Conservation (phyloP, 2,888 invertebrate genomes). For the Electrophaes corylata region DNA sequence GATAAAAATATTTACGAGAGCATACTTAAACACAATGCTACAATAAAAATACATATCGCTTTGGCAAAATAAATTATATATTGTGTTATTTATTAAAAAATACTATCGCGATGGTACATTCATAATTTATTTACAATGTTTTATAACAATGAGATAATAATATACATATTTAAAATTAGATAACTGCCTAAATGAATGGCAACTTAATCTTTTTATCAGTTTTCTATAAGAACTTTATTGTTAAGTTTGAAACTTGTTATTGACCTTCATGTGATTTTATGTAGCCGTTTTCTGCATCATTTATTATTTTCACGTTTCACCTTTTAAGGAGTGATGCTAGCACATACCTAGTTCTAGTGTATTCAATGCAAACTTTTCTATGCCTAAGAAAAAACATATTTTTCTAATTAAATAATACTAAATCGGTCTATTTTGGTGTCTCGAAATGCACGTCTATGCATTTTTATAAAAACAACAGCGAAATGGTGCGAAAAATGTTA, state of each 20-base stretch:
- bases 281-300: conserved; percentile 21
- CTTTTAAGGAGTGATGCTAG: conserved; percentile 50
- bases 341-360: conserved; percentile 49
- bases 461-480: conserved; percentile 65
- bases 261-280: conserved; percentile 36
- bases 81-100: conserved; percentile 46
- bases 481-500: conserved; percentile 48
- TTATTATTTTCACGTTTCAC: conserved; percentile 46
- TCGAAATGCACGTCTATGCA: conserved; percentile 53
- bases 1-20: conserved; percentile 62
- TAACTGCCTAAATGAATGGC: neutral
- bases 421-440: conserved; percentile 54
- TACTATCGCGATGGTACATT: conserved; percentile 57
- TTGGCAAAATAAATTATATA: conserved; percentile 66
- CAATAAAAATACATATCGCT: conserved; percentile 83
- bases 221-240: conserved; percentile 44
- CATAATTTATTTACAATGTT: conserved; percentile 61
- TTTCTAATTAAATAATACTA: conserved; percentile 65
- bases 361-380: conserved; percentile 66
- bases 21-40: conserved; percentile 75
- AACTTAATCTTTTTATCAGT: conserved; percentile 42
- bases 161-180: conserved; percentile 28
- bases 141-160: conserved; percentile 40
- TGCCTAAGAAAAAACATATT: conserved; percentile 67
- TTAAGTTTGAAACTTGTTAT: conserved; percentile 53